phyloP scores from a whole-genome alignment of 2,797 vertebrate species.

The Hemitrygon akajei region DNA sequence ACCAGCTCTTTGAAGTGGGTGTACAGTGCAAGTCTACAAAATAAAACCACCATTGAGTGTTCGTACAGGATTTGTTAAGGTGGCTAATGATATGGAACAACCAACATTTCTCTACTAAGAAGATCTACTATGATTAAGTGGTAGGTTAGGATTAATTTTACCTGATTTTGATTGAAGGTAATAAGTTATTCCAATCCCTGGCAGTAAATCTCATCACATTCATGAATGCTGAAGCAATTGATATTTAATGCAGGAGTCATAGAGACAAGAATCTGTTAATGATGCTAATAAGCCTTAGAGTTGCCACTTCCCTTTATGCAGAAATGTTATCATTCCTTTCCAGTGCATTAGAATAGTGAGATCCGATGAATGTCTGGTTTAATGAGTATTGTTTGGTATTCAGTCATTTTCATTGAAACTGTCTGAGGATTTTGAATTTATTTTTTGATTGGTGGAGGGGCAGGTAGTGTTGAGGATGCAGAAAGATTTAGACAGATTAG shows the following conservation, averaged over 20 bases:
- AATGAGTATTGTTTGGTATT: neutral
- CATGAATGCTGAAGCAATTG: neutral
- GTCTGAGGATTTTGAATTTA: neutral
- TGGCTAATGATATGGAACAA: neutral
- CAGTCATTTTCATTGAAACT: neutral
- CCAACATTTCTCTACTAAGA: neutral
- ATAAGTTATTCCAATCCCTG: neutral
- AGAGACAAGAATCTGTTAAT: neutral
- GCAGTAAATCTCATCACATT: neutral
- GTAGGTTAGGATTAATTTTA: neutral
- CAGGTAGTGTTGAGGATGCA: too few species aligned
- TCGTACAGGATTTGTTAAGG: neutral
- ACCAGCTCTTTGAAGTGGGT: neutral
- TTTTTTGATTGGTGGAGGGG: too few species aligned
- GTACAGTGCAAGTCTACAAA: neutral
- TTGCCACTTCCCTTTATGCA: neutral
- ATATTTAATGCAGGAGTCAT: neutral
- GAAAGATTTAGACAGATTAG: too few species aligned
- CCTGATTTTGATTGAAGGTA: neutral
- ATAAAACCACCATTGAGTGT: neutral
- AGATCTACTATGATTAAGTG: neutral
- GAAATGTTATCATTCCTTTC: neutral
- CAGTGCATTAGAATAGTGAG: neutral
- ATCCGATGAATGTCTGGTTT: neutral
- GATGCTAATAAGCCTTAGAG: neutral